phyloP scores from a whole-genome alignment of 2,113 vertebrate species.

The Lethenteron camtschaticum region DNA sequence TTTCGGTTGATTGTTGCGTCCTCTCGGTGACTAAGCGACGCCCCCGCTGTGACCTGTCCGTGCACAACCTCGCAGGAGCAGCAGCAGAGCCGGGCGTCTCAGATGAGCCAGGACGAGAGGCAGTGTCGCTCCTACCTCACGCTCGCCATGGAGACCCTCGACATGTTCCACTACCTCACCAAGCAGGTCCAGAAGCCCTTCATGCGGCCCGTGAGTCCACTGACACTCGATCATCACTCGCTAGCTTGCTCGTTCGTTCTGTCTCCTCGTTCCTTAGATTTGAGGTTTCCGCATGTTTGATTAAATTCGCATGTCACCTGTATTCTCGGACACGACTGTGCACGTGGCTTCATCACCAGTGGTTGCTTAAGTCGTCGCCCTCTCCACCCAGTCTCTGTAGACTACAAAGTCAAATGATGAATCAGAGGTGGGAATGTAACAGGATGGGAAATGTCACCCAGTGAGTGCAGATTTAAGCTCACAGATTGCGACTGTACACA shows the following conservation, averaged over 20 bases:
- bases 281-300: no score
- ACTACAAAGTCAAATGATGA: no score
- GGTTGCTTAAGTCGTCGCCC: no score
- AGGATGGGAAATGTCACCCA: no score
- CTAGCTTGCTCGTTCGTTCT: background rate
- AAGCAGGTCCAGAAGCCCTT: slow-evolving; percentile 99
- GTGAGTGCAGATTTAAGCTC: no score
- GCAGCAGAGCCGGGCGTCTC: slow-evolving; percentile 83
- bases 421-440: no score
- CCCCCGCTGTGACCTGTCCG: no score
- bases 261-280: background rate
- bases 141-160: slow-evolving; percentile 83
- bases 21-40: background rate
- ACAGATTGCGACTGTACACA: no score
- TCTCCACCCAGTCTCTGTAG: no score
- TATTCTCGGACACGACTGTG: no score
- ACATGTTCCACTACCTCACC: slow-evolving; percentile 98
- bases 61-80: slow-evolving; percentile 40
- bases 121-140: slow-evolving; percentile 90
- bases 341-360: no score
- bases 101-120: slow-evolving; percentile 83
- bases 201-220: slow-evolving; percentile 70
- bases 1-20: background rate
- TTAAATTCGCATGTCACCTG: no score
- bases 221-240: background rate